Conservation (phyloP, 2,797 vertebrate genomes). For the Pyrocephalus nanus region DNA sequence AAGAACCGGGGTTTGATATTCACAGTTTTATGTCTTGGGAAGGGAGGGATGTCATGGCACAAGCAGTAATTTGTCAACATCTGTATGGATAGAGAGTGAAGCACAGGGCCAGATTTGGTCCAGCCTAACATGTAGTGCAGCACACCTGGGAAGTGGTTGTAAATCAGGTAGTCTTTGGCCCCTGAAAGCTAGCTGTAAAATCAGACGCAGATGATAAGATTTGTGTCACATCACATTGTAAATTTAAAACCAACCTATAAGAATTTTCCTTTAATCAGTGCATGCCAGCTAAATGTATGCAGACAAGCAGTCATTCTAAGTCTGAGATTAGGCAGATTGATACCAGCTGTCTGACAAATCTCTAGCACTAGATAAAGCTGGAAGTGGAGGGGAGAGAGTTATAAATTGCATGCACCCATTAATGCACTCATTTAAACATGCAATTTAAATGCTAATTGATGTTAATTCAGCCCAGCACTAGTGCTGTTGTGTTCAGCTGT, state of each 20-base stretch:
- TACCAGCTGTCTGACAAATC: conserved; percentile 41
- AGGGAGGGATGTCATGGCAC: neutral
- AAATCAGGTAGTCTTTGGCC: conserved; percentile 43
- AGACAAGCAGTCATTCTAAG: conserved; percentile 13
- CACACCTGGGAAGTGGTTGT: neutral
- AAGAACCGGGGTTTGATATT: neutral
- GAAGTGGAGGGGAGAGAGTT: conserved; percentile 2
- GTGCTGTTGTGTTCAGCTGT: neutral
- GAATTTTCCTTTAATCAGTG: conserved; percentile 48
- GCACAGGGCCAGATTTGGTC: neutral
- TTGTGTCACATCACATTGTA: neutral
- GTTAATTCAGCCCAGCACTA: conserved; percentile 47
- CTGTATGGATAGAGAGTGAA: neutral
- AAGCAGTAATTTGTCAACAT: neutral
- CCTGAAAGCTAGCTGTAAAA: conserved; percentile 23
- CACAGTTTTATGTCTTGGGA: neutral
- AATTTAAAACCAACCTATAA: conserved; percentile 44
- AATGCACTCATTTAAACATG: conserved; percentile 51
- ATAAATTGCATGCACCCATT: conserved; percentile 44
- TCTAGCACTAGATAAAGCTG: conserved; percentile 19
- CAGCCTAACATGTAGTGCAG: neutral
- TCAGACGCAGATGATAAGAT: conserved; percentile 17
- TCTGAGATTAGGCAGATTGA: conserved; percentile 54
- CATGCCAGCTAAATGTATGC: neutral
- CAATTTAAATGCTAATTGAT: conserved; percentile 71